Conservation (phyloP, 2,888 invertebrate genomes). For the Zonitis immaculata region DNA sequence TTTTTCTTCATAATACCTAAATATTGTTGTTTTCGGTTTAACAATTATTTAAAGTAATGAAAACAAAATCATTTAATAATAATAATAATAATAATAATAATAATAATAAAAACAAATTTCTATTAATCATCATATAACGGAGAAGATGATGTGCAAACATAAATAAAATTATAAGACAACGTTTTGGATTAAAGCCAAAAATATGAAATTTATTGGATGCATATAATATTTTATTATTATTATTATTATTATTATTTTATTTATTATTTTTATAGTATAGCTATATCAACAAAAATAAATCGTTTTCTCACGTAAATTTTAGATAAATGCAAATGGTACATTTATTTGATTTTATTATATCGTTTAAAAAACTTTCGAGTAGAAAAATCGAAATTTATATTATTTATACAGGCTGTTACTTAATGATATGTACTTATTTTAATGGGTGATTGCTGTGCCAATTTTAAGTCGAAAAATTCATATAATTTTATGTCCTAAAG, state of each 20-base stretch:
- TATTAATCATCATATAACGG: not conserved
- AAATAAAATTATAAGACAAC: conserved; percentile 19
- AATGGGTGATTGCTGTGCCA: too few species aligned
- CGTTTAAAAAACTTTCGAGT: not conserved
- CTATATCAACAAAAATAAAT: conserved; percentile 19
- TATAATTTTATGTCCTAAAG: too few species aligned
- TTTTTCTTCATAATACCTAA: not conserved
- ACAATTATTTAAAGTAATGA: not conserved
- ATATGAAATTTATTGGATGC: conserved; percentile 19
- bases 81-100: too few species aligned
- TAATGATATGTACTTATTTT: too few species aligned
- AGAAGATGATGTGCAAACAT: conserved; percentile 3
- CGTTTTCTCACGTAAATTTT: conserved; percentile 13
- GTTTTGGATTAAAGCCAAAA: conserved; percentile 18
- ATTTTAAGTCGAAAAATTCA: too few species aligned
- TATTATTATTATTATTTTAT: too few species aligned
- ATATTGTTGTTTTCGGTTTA: not conserved
- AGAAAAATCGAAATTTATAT: not conserved
- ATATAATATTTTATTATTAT: conserved; percentile 15
- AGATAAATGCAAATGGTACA: not conserved
- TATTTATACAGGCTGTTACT: too few species aligned
- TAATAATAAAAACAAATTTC: not conserved
- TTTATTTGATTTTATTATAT: not conserved
- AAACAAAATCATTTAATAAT: not conserved
- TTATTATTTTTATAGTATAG: conserved; percentile 18